Conservation (phyloP, 37 sponge, comb jelly and placozoan species). For the Axinella damicornis region DNA sequence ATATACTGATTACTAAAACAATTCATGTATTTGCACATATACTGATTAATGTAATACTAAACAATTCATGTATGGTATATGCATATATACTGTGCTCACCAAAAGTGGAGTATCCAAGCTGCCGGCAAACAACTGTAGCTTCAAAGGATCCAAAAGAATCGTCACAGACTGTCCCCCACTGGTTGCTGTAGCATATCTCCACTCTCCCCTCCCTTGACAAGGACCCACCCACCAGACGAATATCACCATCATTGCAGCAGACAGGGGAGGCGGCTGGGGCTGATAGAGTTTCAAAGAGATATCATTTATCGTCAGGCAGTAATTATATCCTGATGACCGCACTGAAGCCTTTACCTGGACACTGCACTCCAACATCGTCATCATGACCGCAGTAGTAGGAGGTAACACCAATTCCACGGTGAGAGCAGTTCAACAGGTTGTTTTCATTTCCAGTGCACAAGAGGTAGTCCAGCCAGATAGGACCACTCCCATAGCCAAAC, state of each 20-base stretch:
- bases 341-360: too few species aligned
- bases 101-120: constrained; percentile 3
- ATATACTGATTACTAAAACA: too few species aligned
- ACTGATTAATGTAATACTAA: too few species aligned
- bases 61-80: too few species aligned
- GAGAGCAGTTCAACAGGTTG: not conserved
- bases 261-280: too few species aligned
- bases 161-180: constrained; percentile 57
- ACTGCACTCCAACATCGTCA: constrained; percentile 6
- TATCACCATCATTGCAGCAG: constrained; percentile 4
- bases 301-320: too few species aligned
- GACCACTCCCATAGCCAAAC: not conserved
- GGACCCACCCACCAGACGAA: not conserved
- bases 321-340: too few species aligned
- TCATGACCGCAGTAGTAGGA: not conserved
- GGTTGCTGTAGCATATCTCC: constrained; percentile 28
- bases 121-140: constrained; percentile 50
- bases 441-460: not conserved
- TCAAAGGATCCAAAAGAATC: constrained; percentile 3
- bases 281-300: too few species aligned
- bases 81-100: too few species aligned
- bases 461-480: not conserved
- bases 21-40: too few species aligned
- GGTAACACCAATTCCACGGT: too few species aligned
- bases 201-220: not conserved